phyloP scores from a whole-genome alignment of 2,113 vertebrate genomes.

The Vireo altiloquus region DNA sequence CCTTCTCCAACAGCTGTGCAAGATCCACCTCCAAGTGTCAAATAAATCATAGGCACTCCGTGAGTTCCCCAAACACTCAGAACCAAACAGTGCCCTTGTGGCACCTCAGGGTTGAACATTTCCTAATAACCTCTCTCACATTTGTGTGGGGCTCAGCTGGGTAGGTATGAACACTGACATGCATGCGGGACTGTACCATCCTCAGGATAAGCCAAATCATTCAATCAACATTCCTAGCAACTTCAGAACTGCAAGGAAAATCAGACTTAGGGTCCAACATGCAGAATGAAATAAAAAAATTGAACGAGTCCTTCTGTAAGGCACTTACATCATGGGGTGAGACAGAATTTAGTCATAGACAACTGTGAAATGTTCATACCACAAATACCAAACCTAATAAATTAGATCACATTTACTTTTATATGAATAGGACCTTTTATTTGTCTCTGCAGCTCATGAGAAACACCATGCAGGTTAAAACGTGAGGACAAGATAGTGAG shows the following conservation, averaged over 20 bases:
- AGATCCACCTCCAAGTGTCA: neutral
- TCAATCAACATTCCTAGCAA: neutral
- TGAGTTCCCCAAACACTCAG: neutral
- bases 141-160: neutral
- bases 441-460: neutral
- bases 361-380: neutral
- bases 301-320: neutral
- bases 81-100: neutral
- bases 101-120: neutral
- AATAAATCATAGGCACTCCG: neutral
- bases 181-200: neutral
- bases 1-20: neutral
- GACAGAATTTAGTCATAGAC: neutral
- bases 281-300: neutral
- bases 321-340: neutral
- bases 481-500: neutral
- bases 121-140: neutral
- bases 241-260: neutral
- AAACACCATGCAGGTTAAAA: neutral
- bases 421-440: neutral
- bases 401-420: neutral
- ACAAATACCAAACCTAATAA: neutral
- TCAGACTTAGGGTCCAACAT: neutral
- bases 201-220: neutral
- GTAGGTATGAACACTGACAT: neutral